A percentile compares a stretch with the other conserved stretches of the same genome.
phyloP scores from a whole-genome alignment of 2,888 invertebrate species.

The Drosophila flavopinicola region DNA sequence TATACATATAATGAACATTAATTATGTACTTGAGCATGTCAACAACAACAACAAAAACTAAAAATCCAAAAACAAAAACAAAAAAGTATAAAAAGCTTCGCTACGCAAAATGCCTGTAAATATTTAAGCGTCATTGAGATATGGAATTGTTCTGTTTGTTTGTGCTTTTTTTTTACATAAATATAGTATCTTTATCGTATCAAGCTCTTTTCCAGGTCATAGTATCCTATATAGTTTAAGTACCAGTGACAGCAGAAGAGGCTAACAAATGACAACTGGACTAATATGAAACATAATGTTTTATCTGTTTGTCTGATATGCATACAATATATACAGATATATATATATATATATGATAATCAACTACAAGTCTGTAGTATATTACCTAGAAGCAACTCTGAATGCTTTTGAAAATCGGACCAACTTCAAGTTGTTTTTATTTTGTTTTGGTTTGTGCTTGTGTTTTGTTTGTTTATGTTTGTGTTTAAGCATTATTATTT shows the following conservation, averaged over 20 bases:
- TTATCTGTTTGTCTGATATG: constrained; percentile 43
- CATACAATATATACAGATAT: constrained; percentile 18
- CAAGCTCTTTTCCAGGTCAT: constrained; percentile 60
- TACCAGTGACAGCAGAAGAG: constrained; percentile 19
- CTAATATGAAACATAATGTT: constrained; percentile 8
- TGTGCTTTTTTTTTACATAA: constrained; percentile 6
- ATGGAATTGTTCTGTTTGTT: constrained; percentile 18
- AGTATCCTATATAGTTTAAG: constrained; percentile 52
- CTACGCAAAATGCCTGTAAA: constrained; percentile 76
- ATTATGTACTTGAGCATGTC: constrained; percentile 53
- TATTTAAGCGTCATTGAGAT: constrained; percentile 54
- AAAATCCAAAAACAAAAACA: constrained; percentile 18
- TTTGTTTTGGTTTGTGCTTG: background rate
- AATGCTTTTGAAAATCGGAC: constrained; percentile 45
- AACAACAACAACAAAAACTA: constrained; percentile 17
- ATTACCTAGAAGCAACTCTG: constrained; percentile 22
- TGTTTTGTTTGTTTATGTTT: background rate
- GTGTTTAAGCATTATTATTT: background rate
- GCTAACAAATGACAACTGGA: constrained; percentile 25
- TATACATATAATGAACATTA: constrained; percentile 29
- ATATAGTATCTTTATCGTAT: constrained; percentile 16
- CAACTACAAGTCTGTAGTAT: constrained; percentile 30
- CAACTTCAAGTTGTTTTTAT: constrained; percentile 33
- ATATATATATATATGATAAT: constrained; percentile 28
- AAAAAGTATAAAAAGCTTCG: constrained; percentile 51